These are phyloP conservation scores for Phyto melanocephala DNA, from an alignment of 2,888 invertebrate genomes.

Conservation along the genomic window DNA sequence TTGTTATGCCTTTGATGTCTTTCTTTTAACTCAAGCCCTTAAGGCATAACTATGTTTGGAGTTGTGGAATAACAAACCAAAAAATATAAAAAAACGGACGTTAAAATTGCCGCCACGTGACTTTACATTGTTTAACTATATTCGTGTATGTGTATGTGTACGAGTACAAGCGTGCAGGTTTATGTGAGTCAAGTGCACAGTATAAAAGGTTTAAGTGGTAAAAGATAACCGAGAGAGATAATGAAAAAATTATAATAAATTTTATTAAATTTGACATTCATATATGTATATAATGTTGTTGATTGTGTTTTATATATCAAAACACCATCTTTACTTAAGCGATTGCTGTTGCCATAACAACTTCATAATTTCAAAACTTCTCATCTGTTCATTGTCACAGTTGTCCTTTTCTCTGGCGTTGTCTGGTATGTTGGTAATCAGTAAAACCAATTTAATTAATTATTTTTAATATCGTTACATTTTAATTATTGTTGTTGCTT, in stretches of 20 bases:
- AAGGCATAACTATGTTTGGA: constrained; percentile 19
- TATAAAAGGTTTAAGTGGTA: constrained; percentile 35
- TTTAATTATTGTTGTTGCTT: neutral
- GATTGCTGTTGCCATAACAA: neutral
- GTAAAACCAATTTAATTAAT: constrained; percentile 43
- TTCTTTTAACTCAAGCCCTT: constrained; percentile 22
- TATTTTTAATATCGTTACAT: constrained; percentile 3
- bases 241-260: constrained; percentile 76
- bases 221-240: constrained; percentile 65
- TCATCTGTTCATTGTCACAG: constrained; percentile 22
- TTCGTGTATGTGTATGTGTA: neutral
- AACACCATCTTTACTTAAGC: constrained; percentile 5
- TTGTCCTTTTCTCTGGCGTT: constrained; percentile 9
- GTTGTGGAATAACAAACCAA: neutral
- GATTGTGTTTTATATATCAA: constrained; percentile 13
- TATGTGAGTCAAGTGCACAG: constrained; percentile 15
- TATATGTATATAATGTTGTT: constrained; percentile 51
- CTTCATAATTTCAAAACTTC: neutral
- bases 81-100: constrained; percentile 68
- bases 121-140: constrained; percentile 66
- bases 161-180: neutral
- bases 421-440: constrained; percentile 24
- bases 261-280: constrained; percentile 75
- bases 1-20: constrained; percentile 44
- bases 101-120: constrained; percentile 79